Evolutionary conservation across 2,888 invertebrate genomes (phyloP), one percentile per base, ranked within the genome.

Genomic region (Lamproptera curius): DNA sequence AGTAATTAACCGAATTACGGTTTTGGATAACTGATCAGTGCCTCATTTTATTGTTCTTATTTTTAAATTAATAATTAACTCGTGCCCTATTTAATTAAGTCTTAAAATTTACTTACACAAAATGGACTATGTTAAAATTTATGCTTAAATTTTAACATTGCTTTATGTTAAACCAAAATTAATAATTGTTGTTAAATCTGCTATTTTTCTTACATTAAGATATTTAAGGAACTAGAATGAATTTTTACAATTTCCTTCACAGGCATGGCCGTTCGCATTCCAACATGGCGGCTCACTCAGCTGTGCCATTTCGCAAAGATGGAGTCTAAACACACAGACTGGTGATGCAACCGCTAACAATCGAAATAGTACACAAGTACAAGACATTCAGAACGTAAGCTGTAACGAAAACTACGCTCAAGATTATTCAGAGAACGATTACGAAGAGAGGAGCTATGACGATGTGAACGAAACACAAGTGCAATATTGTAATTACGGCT

Each of bases 211-310:
- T n/a, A n/a, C n/a, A n/a, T n/a, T n/a, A n/a, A n/a, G n/a, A n/a
- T n/a, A n/a, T n/a, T n/a, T n/a, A n/a, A n/a, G n/a, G n/a, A n/a
- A n/a, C n/a, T n/a, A 33, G 4, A 6, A 33, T 5, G n/a, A 26
- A 39, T 10, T 14, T 26, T n/a, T n/a, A n/a, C n/a, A n/a, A n/a
- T n/a, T 13, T 36, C 34, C 2, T 15, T 90, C 89, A 16, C 90
- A 94, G 94, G 93, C 93, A n/a, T 94, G 94, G 94, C 94, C 94
- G 0, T 94, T 94, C 65, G 92, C 92, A 49, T 93, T 94, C 68
- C 94, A 94, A 73, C 91, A 92, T 52, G 89, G 89, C 11, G 88
- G 88, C 1, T 68, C 86, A 4, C 73, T 89, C 50, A 85, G 82
- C 59, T 84, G 83, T 59, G 71, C 83, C 1, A 76, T 84, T 50